A percentile compares a stretch with the other conserved stretches of the same genome.
phyloP scores from a whole-genome alignment of 1,140 invertebrate genomes.

The Brachionus rubens region DNA sequence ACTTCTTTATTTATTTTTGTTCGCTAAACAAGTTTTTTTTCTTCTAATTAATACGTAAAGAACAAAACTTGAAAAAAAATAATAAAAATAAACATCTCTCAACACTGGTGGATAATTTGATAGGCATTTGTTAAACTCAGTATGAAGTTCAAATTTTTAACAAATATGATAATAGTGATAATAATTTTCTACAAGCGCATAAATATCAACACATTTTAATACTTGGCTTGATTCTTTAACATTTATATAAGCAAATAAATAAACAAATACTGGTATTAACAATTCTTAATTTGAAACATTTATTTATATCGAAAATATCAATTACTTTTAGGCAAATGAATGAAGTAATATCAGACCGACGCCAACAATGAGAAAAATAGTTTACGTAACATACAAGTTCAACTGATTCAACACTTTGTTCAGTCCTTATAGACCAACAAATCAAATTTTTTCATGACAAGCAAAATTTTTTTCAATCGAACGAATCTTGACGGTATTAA shows the following conservation, averaged over 20 bases:
- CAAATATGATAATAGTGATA: constrained; percentile 26
- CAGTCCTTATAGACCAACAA: no score
- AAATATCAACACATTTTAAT: constrained; percentile 4
- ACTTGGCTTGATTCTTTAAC: constrained; percentile 8
- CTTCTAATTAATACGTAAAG: constrained; percentile 23
- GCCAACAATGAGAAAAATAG: no score
- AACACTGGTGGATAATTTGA: constrained; percentile 29
- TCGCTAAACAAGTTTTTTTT: constrained; percentile 36
- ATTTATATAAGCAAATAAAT: neutral
- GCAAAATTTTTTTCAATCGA: no score
- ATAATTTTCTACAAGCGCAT: neutral
- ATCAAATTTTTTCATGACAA: no score
- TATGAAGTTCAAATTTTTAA: neutral
- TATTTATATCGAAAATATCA: constrained; percentile 15
- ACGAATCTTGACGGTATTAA: no score
- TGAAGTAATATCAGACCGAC: neutral
- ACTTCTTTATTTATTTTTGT: no score
- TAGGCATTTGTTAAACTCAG: neutral
- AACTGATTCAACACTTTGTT: no score
- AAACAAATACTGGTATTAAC: constrained; percentile 17
- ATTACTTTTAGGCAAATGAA: constrained; percentile 21
- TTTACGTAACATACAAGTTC: no score
- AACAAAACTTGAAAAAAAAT: neutral
- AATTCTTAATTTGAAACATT: constrained; percentile 11
- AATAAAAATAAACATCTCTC: neutral